Base-by-base conservation (phyloP, 2,797 vertebrate species). In the Carapus acus region DNA sequence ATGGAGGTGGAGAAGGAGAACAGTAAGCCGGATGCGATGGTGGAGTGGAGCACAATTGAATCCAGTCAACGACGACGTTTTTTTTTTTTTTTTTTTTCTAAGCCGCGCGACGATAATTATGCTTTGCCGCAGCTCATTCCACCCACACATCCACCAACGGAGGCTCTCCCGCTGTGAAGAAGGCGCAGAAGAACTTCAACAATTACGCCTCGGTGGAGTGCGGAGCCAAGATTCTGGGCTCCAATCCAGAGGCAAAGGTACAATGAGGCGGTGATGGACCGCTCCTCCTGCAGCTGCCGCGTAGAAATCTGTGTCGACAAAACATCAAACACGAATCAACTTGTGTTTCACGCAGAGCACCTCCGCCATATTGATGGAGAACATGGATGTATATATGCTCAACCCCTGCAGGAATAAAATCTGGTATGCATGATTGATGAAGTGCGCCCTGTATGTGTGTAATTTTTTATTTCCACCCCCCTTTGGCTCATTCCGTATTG, bases 391-490 rank as follows among this genome's bases (percentile, higher is more conserved):
- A 60, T 98, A 98, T 78, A 98, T 98, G 94, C 81, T 98, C 53
- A 98, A 98, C 73, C 95, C 95, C 22, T 98, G 95, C 71, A 97
- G 94, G 77, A 92, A 93, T 71, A 98, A 97, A 85, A 94, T 98
- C 74, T 98, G 95, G 95, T 77, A 67, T 31, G 71, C 67, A 21
- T 36, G n/a, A 36, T n/a, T 4, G 9, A 13, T 33, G 31, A 13
- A 7, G 9, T 33, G 4, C 31, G 3, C 31, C 14, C 31, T 33
- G 15, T 20, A 8, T 23, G 4, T 1, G 5, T 16, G 3, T 11
- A 29, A 6, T 29, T 29, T n/a, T n/a, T n/a, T n/a, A n/a, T 27
- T 27, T 9, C 9, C 4, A 27, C 24, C 4, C 6, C 38, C 46
- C 7, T 39, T 3, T 7, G 12, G 21, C 19, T 19, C 43, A 45